Base-by-base conservation (phyloP, 92 coral and sea anemone genomes). In the Paramuricea clavata region DNA sequence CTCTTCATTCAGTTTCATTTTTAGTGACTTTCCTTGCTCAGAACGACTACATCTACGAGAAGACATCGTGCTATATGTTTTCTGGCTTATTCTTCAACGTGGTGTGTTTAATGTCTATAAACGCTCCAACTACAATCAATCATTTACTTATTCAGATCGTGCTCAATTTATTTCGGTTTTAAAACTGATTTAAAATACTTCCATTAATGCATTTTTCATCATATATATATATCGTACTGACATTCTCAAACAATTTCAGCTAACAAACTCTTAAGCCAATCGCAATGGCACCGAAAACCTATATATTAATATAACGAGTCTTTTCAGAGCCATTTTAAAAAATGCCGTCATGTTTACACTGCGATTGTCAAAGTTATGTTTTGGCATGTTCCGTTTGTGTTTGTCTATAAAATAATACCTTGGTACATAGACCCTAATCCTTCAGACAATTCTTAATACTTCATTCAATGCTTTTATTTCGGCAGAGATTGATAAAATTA, bases 341-440 rank as follows among this genome's bases (percentile, higher is more conserved):
- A 12, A 34, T n/a, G 72, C 32, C 68, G 5, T 65, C 23, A 13
- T 65, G 72, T 65, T 65, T 65, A 31, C 72, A 31, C 21, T 27
- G 72, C 0, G n/a, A 19, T 65, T 13, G 27, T 25, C 39, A 65
- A 65, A 10, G 16, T 31, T 65, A 19, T 28, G 7, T 65, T n/a
- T 19, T 6, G 72, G 39, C 72, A 31, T 65, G 72, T 27, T 33
- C 39, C n/a, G 72, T 65, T 25, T 60, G 72, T 65, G 72, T 65
- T 65, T 65, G 39, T 16, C 72, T 65, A 33, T 27, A 21, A 17
- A 10, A 17, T 54, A 54, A 54, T 54, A 26, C 41, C 9, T 28
- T 28, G 31, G 72, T 19, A 65, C 41, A 26, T 28, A 65, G 5
- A n/a, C 5, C 15, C 5, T 27, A 28, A 65, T 65, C 36, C 72